These are phyloP conservation scores for Limnephilus marmoratus DNA, from an alignment of 2,888 invertebrate genomes.

Conservation along the genomic window DNA sequence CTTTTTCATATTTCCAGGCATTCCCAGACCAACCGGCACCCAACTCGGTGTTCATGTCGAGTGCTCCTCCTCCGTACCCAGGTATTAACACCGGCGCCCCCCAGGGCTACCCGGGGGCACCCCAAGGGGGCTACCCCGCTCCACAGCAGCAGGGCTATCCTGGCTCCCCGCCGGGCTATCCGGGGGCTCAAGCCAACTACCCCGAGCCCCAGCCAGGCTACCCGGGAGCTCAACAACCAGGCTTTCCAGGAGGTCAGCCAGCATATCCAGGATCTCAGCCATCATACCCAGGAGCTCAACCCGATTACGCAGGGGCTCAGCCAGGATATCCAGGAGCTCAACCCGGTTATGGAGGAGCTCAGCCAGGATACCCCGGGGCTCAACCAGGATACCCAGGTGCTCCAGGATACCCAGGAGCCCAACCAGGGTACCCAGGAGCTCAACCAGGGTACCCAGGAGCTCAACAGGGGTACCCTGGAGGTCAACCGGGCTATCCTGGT, in stretches of 20 bases:
- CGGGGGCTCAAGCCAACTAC: slow-evolving; percentile 68
- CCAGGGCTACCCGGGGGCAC: slow-evolving; percentile 70
- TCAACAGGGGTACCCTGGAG: slow-evolving; percentile 62
- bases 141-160: slow-evolving; percentile 62
- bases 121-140: slow-evolving; percentile 67
- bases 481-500: slow-evolving; percentile 61
- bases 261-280: slow-evolving; percentile 61
- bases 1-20: slow-evolving; percentile 70
- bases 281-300: slow-evolving; percentile 59
- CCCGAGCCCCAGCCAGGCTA: slow-evolving; percentile 68
- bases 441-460: slow-evolving; percentile 66
- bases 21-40: slow-evolving; percentile 85
- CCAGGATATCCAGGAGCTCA: slow-evolving; percentile 65
- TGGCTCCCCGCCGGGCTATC: slow-evolving; percentile 69
- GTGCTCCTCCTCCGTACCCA: slow-evolving; percentile 96
- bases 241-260: slow-evolving; percentile 60
- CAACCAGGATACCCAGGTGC: slow-evolving; percentile 66
- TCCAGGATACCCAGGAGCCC: slow-evolving; percentile 59
- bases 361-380: slow-evolving; percentile 69
- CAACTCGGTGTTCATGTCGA: slow-evolving; percentile 92
- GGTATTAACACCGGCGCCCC: slow-evolving; percentile 79
- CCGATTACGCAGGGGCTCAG: slow-evolving; percentile 66
- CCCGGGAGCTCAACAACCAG: slow-evolving; percentile 67
- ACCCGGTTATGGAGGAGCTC: slow-evolving; percentile 67
- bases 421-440: slow-evolving; percentile 60